Evolutionary conservation across 1,140 invertebrate genomes (phyloP), one percentile per base, ranked within the genome.

Genomic region (Atopsyche davidsoni): DNA sequence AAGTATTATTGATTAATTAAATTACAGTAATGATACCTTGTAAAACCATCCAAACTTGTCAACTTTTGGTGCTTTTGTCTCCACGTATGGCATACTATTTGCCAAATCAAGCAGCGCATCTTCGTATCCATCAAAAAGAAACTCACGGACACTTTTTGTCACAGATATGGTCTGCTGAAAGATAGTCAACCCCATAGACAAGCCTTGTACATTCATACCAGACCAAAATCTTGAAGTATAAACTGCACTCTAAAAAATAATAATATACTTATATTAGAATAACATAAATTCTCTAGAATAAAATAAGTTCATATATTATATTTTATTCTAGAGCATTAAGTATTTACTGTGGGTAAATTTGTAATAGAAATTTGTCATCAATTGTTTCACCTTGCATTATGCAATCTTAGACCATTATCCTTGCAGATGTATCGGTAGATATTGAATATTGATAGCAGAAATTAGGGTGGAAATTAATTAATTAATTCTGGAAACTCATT

Each of bases 11-110:
- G 10, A 42, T n/a, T n/a, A 73, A 69, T 28, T 28, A n/a, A n/a
- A n/a, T n/a, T n/a, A n/a, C n/a, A n/a, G 34, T 9, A 3, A 39
- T 38, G n/a, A 41, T 75, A 89, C 87, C 67, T 77, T 76, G 64
- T 88, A 89, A 68, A 91, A 89, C 78, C 86, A 83, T 19, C 85
- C 87, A 64, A 91, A 89, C 59, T 75, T 79, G 61, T 88, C 85
- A 24, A 79, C 80, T 0, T 77, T 77, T 3, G 82, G 79, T 1
- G 79, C 70, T 2, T 75, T 73, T 2, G 69, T 73, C 0, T 68
- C 63, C 7, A 67, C 64, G 2, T 60, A 46, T 1, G 81, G 78
- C 31, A 85, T 46, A 50, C 69, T 75, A 31, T 76, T 73, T 1
- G 78, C 80, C 23, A 86, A 61, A 18, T 80, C 77, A 25, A 91